Evolutionary conservation across 2,113 vertebrate genomes (phyloP).

Genomic region (Silurus glanis): DNA sequence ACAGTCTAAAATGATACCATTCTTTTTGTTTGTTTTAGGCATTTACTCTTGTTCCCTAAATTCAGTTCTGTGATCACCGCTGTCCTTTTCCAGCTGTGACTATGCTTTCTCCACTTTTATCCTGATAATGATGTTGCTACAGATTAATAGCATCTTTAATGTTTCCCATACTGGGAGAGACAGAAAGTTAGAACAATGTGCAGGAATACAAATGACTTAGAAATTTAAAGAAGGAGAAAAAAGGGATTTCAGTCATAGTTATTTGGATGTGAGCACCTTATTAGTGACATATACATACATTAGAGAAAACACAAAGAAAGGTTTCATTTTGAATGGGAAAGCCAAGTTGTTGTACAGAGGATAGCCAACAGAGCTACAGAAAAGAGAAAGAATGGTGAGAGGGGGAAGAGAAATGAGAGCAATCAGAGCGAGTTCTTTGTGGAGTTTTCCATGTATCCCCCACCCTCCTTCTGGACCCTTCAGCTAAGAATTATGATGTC

Average conservation of each 20-base stretch:
- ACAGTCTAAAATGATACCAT: not conserved
- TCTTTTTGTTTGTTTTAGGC: not conserved
- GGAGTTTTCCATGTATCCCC: constrained; percentile 50
- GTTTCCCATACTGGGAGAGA: not conserved
- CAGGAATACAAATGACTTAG: not conserved
- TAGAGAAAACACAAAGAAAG: not conserved
- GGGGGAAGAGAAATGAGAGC: constrained; percentile 14
- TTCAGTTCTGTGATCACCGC: not conserved
- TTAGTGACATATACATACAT: not conserved
- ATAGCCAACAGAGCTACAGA: not conserved
- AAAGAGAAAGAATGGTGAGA: not conserved
- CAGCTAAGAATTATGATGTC: constrained; percentile 49
- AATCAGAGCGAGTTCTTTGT: constrained; percentile 24
- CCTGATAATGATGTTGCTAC: not conserved
- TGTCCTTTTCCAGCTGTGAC: not conserved
- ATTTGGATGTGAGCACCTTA: not conserved
- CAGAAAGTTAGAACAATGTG: not conserved
- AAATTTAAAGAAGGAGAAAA: not conserved
- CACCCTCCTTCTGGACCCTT: constrained; percentile 55
- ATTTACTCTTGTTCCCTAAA: not conserved
- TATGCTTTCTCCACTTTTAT: not conserved
- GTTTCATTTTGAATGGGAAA: not conserved
- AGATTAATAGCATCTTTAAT: constrained; percentile 43
- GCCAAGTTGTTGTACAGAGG: not conserved
- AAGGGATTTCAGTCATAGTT: not conserved